Conservation (phyloP, 2,888 invertebrate species). For the Taphrorychus bicolor region DNA sequence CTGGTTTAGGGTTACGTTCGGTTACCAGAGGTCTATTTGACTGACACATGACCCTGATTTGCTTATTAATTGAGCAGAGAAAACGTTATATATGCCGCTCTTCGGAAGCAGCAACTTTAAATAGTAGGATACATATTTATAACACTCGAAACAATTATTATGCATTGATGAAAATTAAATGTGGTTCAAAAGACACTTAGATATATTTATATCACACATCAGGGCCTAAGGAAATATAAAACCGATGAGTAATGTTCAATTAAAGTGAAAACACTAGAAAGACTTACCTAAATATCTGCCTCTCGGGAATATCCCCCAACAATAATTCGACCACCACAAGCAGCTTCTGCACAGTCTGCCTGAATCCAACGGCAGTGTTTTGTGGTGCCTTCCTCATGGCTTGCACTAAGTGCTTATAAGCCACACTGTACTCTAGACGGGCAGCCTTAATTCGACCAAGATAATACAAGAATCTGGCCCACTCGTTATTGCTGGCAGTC, state of each 20-base stretch:
- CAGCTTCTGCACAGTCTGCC: conserved; percentile 95
- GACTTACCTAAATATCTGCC: conserved; percentile 76
- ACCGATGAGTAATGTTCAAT: neutral
- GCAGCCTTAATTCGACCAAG: conserved; percentile 97
- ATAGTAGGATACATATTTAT: no score
- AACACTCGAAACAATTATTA: no score
- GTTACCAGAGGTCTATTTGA: no score
- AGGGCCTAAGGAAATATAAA: neutral
- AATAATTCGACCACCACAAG: conserved; percentile 94
- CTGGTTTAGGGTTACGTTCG: no score
- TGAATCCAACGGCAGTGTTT: conserved; percentile 97
- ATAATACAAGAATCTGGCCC: conserved; percentile 97
- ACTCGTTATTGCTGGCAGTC: conserved; percentile 97
- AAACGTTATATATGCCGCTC: no score
- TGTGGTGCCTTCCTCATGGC: conserved; percentile 97
- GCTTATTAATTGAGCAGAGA: no score
- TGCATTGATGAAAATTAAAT: no score
- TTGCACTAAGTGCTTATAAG: conserved; percentile 95
- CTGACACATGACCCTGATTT: neutral
- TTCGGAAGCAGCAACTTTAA: no score
- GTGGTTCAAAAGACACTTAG: no score
- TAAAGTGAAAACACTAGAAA: neutral
- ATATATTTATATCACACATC: no score
- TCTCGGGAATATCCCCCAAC: conserved; percentile 96
- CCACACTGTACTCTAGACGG: conserved; percentile 96